Base-by-base conservation (phyloP, 2,888 invertebrate species). In the Orthosia cruda region DNA sequence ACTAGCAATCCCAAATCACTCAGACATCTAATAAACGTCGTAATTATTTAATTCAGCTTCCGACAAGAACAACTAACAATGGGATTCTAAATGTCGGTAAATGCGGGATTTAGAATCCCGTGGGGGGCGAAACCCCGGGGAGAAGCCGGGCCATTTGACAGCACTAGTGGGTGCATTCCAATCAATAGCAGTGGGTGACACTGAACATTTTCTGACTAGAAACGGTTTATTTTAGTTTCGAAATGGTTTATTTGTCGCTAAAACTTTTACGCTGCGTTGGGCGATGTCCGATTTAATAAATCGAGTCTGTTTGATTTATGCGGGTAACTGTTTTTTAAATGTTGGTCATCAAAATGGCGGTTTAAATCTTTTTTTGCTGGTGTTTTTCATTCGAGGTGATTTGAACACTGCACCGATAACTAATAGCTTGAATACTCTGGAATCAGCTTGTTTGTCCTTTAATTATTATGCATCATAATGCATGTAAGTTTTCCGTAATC, bases 271-370 rank as follows among this genome's bases (percentile, higher is more conserved):
- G 69, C 83, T 70, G 71, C 71, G 76, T 78, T 66, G 62, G 66
- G 55, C 71, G 59, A 71, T 74, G 74, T 75, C 55, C 71, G 70
- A 73, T 88, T 87, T 81, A 83, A 71, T 83, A 84, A 87, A 88
- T 85, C 79, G 72, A 71, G 68, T 63, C 61, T 61, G 40, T 80
- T 74, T 86, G 88, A 86, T 86, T 81, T 84, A 88, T 83, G 23
- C 52, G 32, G 68, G 66, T 66, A 62, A 72, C 74, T 47, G 67
- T 71, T 80, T 80, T 74, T 81, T 74, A 75, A 79, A 74, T 67
- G 74, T 23, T 64, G 57, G 49, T 59, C 49, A 62, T 76, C 47
- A 73, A 70, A 80, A 58, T 23, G 12, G 26, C 26, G 16, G 32
- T 57, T 66, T 69, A 47, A 69, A 66, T 84, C 40, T n/a, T 54